Base-by-base conservation (phyloP, 2,113 vertebrate species). In the Haplochromis vanheusdeni region DNA sequence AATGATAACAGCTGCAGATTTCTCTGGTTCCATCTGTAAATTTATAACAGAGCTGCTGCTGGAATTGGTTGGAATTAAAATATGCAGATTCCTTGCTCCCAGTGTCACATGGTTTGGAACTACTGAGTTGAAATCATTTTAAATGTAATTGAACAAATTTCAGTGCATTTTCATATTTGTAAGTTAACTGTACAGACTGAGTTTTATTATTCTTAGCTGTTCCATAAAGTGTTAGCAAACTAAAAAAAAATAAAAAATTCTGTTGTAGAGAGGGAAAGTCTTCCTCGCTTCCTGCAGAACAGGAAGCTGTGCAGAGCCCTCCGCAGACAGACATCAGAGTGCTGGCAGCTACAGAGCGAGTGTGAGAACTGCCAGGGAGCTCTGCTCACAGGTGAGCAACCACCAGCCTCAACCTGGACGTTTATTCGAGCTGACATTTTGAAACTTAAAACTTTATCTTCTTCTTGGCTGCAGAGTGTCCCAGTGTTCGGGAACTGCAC, bases 281-380 rank as follows among this genome's bases (percentile, higher is more conserved):
- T 95, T 77, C 93, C 94, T 16, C 89, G 81, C 35, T 94, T 93
- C 84, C 83, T 95, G 68, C 89, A 14, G 49, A 95, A 92, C 89
- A 96, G 94, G 90, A 95, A 90, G 89, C 86, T 94, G 23, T 97
- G 97, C 92, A 92, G 85, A 84, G 95, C 97, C 51, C 95, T 97
- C 79, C 94, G 60, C 79, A 97, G 94, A 86, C 97, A 98, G 94
- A 95, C 96, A 4, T 97, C 97, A 4, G 96, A 97, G 94, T 99
- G 98, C 89, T 96, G 96, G 87, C 94, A 96, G 82, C 97, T 98
- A 58, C 97, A 97, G 26, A 92, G 87, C 83, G 97, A 95, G 93
- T 99, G 97, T 91, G 96, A 97, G 84, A 90, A 95, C 84, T 99
- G 98, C 84, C 97, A 98, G 91, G 96, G 97, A 83, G 89, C 96